Evolutionary conservation across 2,888 invertebrate species (phyloP).

Genomic region (Apeira syringaria): DNA sequence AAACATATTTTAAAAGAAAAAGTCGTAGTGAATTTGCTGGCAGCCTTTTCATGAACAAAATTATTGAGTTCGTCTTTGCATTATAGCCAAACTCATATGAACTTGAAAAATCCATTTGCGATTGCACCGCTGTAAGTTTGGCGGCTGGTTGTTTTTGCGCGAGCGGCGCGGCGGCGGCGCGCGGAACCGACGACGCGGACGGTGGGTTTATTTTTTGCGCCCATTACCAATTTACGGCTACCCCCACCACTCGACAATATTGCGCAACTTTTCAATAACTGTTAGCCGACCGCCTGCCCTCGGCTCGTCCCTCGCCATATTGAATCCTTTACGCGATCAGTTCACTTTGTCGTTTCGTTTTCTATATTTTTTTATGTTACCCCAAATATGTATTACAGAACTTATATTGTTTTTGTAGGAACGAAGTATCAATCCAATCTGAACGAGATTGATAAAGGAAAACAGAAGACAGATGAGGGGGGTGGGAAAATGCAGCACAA

Average conservation of each 20-base stretch:
- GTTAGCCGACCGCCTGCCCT: conserved; percentile 58
- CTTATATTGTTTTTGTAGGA: conserved; percentile 71
- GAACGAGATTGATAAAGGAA: conserved; percentile 91
- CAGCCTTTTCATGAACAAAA: conserved; percentile 23
- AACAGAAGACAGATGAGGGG: conserved; percentile 88
- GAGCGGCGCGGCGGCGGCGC: conserved; percentile 32
- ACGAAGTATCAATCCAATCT: conserved; percentile 90
- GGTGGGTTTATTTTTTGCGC: conserved; percentile 76
- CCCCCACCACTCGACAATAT: conserved; percentile 77
- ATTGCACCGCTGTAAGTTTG: conserved; percentile 59
- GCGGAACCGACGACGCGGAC: conserved; percentile 20
- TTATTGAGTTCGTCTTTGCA: conserved; percentile 28
- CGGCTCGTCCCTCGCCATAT: conserved; percentile 65
- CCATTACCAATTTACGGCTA: conserved; percentile 81
- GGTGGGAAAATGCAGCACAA: conserved; percentile 80
- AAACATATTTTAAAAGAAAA: conserved; percentile 28
- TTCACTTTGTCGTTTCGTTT: conserved; percentile 45
- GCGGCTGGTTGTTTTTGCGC: conserved; percentile 70
- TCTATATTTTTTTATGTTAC: conserved; percentile 33
- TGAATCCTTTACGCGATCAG: conserved; percentile 73
- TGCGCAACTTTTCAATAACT: conserved; percentile 83
- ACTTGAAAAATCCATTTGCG: conserved; percentile 73
- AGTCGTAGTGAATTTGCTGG: conserved; percentile 27
- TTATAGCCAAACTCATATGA: conserved; percentile 36
- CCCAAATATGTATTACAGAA: conserved; percentile 23